These are phyloP conservation scores for Physella acuta DNA, from an alignment of 1,140 invertebrate species.

Conservation along the genomic window DNA sequence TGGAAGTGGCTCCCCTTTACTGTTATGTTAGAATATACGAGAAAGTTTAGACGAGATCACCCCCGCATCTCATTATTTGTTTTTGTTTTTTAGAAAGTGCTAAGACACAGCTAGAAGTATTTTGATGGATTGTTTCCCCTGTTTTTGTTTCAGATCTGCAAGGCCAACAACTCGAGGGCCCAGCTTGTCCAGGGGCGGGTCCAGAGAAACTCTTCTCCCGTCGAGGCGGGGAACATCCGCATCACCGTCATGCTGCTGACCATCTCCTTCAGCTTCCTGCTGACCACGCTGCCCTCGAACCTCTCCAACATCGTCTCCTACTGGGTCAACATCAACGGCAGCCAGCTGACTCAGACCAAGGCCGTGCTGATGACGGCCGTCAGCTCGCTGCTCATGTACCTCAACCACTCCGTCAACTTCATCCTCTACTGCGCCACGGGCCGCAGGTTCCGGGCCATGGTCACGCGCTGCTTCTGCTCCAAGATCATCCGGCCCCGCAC, in stretches of 20 bases:
- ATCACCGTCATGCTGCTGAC: constrained; percentile 54
- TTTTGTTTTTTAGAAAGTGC: too few relatives aligned
- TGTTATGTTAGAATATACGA: too few relatives aligned
- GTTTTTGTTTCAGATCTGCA: constrained; percentile 8
- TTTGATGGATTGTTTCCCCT: too few relatives aligned
- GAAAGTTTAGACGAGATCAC: too few relatives aligned
- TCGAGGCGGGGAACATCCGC: constrained; percentile 28
- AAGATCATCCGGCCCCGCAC: constrained; percentile 25
- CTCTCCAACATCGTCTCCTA: constrained; percentile 40
- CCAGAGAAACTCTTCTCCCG: background rate
- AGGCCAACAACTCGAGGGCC: background rate
- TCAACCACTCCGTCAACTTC: constrained; percentile 60
- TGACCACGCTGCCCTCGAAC: constrained; percentile 54
- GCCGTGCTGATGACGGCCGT: constrained; percentile 40
- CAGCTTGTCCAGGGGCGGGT: background rate
- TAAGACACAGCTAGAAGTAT: too few relatives aligned
- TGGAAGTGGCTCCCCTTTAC: too few relatives aligned
- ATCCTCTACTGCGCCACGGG: constrained; percentile 59
- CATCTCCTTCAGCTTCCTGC: constrained; percentile 53
- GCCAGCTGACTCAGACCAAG: background rate
- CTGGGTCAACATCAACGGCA: constrained; percentile 29
- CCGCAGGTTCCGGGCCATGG: constrained; percentile 54
- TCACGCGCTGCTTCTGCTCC: constrained; percentile 44
- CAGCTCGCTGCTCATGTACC: constrained; percentile 54
- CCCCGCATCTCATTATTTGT: too few relatives aligned